These are phyloP conservation scores for Cygnus olor DNA, from an alignment of 2,797 vertebrate genomes.

Conservation along the genomic window DNA sequence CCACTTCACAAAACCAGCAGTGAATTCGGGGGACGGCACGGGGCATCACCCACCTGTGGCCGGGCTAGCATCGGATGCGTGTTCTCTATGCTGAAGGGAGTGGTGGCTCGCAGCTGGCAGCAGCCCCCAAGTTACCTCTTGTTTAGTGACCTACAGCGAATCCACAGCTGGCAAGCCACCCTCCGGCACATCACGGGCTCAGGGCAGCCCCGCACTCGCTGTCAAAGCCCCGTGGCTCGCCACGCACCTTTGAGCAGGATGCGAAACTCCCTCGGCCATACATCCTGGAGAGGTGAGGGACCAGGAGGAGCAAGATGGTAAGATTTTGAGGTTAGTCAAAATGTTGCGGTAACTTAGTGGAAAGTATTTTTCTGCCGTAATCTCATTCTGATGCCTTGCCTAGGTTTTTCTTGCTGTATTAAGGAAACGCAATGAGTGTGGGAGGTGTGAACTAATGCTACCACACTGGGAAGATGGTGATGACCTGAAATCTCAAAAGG, in stretches of 20 bases:
- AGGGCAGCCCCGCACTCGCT: rapidly evolving
- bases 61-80: rapidly evolving
- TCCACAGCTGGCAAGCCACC: rapidly evolving
- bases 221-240: rapidly evolving
- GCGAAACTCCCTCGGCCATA: not conserved
- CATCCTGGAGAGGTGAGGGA: not conserved
- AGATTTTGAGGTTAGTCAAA: not conserved
- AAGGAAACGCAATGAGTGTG: not conserved
- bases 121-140: not conserved
- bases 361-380: constrained; percentile 40
- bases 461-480: constrained; percentile 5
- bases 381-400: not conserved
- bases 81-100: not conserved
- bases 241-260: rapidly evolving
- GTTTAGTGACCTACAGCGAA: not conserved
- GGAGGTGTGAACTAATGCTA: constrained; percentile 60
- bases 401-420: not conserved
- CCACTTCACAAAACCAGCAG: not conserved
- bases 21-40: not conserved
- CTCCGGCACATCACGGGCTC: rapidly evolving
- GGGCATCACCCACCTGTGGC: no score
- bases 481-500: not conserved
- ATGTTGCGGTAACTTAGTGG: not conserved
- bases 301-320: not conserved
- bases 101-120: rapidly evolving